Conservation (phyloP, 1,140 invertebrate species). For the Gryon sp. region DNA sequence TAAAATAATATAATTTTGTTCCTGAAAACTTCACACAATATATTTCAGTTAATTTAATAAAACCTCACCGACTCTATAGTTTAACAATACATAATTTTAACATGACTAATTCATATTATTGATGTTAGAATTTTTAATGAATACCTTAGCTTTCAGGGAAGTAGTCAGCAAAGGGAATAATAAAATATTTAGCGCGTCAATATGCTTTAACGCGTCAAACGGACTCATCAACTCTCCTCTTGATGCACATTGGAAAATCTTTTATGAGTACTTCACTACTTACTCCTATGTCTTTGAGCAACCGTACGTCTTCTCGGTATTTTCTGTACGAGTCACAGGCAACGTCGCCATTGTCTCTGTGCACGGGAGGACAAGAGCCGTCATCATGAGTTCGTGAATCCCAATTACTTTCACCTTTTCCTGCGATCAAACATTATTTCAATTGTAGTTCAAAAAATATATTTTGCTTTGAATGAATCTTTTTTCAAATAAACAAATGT, state of each 20-base stretch:
- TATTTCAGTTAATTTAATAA: no score
- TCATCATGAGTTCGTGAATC: slow-evolving; percentile 79
- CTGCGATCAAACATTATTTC: slow-evolving; percentile 65
- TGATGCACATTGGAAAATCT: slow-evolving; percentile 5
- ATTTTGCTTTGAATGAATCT: no score
- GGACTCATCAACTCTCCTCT: slow-evolving; percentile 14
- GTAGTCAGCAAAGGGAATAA: slow-evolving; percentile 14
- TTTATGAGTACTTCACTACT: slow-evolving; percentile 33
- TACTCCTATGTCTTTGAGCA: slow-evolving; percentile 78
- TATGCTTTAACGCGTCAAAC: slow-evolving; percentile 32
- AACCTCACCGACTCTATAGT: no score
- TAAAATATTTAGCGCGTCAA: slow-evolving; percentile 21
- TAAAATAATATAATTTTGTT: no score
- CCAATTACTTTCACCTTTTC: slow-evolving; percentile 82
- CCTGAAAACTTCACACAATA: no score
- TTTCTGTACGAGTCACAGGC: slow-evolving; percentile 80
- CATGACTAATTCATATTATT: not conserved
- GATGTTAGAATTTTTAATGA: not conserved
- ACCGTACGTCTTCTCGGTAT: slow-evolving; percentile 78
- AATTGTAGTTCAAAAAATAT: no score
- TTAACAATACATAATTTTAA: no score
- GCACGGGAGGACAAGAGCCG: slow-evolving; percentile 73
- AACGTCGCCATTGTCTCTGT: slow-evolving; percentile 77
- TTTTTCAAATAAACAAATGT: no score
- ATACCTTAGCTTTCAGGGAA: not conserved